Evolutionary conservation across 2,113 vertebrate genomes (phyloP).

Genomic region (Chitala chitala): DNA sequence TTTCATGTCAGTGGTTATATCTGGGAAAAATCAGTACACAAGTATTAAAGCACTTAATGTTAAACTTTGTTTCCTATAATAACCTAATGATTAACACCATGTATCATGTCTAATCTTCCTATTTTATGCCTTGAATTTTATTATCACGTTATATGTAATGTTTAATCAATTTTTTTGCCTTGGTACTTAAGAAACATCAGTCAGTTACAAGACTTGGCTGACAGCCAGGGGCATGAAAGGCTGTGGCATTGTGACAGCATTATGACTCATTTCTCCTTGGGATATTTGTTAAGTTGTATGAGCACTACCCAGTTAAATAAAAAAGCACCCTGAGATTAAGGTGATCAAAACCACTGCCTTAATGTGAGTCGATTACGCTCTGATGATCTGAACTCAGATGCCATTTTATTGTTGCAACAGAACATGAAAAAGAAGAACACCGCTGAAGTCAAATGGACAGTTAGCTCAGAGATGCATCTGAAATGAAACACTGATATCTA

Average conservation of each 20-base stretch:
- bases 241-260: constrained; percentile 29
- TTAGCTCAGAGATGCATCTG: neutral
- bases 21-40: neutral
- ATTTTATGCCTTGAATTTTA: too few relatives aligned
- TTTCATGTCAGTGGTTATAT: too few relatives aligned
- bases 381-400: neutral
- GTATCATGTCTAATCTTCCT: neutral
- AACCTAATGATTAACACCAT: neutral
- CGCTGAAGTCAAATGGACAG: neutral
- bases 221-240: constrained; percentile 44
- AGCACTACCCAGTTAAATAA: neutral
- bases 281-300: constrained; percentile 32
- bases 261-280: constrained; percentile 33
- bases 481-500: neutral
- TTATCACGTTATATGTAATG: too few relatives aligned
- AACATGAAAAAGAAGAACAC: neutral
- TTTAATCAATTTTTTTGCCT: constrained; percentile 41
- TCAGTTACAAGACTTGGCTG: constrained; percentile 67
- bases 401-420: neutral
- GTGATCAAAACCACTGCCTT: constrained; percentile 17
- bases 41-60: neutral
- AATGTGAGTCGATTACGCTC: too few relatives aligned
- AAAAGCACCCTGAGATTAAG: neutral
- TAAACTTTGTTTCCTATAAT: neutral
- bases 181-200: too few relatives aligned